These are phyloP conservation scores for Ruditapes philippinarum DNA, from an alignment of 1,140 invertebrate species.

Conservation along the genomic window DNA sequence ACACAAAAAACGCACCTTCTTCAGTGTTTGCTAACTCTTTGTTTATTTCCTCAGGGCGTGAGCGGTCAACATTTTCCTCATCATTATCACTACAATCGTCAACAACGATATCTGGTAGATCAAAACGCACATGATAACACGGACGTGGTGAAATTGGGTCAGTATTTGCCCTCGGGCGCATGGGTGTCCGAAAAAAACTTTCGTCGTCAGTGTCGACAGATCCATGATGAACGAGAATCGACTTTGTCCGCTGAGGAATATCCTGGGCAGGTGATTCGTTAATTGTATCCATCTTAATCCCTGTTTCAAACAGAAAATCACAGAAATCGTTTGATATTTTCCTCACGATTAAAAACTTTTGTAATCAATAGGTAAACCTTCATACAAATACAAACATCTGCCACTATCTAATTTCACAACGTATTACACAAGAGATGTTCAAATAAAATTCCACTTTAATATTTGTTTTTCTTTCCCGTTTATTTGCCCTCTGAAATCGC, in stretches of 20 bases:
- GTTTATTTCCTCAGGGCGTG: slow-evolving; percentile 48
- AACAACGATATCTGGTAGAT: slow-evolving; percentile 56
- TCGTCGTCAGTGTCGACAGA: slow-evolving; percentile 7
- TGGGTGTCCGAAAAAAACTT: slow-evolving; percentile 30
- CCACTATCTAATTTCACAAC: not conserved
- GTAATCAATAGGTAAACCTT: not conserved
- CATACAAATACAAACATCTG: not conserved
- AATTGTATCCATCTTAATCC: not conserved
- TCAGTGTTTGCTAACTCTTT: slow-evolving; percentile 54
- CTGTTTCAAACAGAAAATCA: not conserved
- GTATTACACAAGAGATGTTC: not conserved
- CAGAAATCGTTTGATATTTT: not conserved
- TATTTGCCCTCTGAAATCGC: not conserved
- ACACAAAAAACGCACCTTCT: slow-evolving; percentile 63
- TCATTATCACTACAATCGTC: slow-evolving; percentile 67
- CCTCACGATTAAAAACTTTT: not conserved
- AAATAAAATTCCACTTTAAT: not conserved
- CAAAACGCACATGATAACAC: slow-evolving; percentile 50
- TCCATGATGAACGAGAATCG: slow-evolving; percentile 38
- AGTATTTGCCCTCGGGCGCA: slow-evolving; percentile 51
- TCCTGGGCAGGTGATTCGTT: not conserved
- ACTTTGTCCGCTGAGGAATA: not conserved
- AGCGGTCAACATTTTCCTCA: slow-evolving; percentile 20
- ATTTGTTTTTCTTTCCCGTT: slow-evolving; percentile 10
- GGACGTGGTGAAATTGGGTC: slow-evolving; percentile 48